Conservation (phyloP, 2,888 invertebrate genomes). For the Hoplodrina ambigua region DNA sequence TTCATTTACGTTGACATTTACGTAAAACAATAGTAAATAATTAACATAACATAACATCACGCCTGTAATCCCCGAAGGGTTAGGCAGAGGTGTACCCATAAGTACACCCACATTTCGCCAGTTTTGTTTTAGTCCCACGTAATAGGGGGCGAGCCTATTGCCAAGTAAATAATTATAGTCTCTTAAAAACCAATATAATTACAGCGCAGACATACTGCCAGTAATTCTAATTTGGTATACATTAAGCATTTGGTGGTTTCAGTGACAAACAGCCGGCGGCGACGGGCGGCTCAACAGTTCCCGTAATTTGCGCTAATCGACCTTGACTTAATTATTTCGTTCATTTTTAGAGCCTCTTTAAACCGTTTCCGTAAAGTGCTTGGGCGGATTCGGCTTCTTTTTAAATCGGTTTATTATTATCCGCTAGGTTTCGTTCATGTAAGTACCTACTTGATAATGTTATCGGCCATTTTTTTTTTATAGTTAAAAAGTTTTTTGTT, state of each 20-base stretch:
- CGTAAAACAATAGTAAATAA: too few relatives aligned
- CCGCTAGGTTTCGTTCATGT: neutral
- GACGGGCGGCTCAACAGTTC: slow-evolving; percentile 2
- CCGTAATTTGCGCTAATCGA: slow-evolving; percentile 50
- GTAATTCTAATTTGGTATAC: slow-evolving; percentile 19
- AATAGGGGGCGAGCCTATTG: too few relatives aligned
- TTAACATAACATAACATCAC: too few relatives aligned
- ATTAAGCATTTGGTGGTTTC: slow-evolving; percentile 27
- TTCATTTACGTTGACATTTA: too few relatives aligned
- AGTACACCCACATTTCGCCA: too few relatives aligned
- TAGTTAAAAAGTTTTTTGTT: too few relatives aligned
- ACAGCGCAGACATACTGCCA: neutral
- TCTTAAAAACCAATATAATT: slow-evolving; percentile 2
- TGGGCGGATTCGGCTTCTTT: neutral
- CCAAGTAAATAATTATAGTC: neutral
- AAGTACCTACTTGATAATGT: neutral
- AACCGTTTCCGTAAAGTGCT: slow-evolving; percentile 14
- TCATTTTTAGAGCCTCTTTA: slow-evolving; percentile 32
- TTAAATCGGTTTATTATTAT: slow-evolving; percentile 6
- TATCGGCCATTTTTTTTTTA: too few relatives aligned
- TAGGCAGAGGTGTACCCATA: too few relatives aligned
- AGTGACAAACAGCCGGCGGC: slow-evolving; percentile 35
- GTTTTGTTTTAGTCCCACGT: too few relatives aligned
- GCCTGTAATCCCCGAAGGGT: too few relatives aligned
- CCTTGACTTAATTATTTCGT: slow-evolving; percentile 42